Evolutionary conservation across 53 echinoderm and acorn worm species (phyloP).

Genomic region (Astropecten irregularis): DNA sequence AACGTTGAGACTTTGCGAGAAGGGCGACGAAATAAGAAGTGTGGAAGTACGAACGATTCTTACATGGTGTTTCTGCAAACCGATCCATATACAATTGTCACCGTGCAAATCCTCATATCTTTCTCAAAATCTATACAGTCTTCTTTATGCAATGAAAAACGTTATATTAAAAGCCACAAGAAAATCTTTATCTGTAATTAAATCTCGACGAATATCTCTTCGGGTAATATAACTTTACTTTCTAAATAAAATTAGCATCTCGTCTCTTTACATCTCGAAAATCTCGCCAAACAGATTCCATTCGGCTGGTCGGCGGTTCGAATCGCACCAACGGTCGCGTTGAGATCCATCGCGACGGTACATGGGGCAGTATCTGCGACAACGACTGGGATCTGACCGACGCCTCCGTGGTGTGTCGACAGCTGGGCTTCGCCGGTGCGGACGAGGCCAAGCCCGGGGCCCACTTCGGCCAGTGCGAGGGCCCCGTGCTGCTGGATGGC

Average conservation of each 20-base stretch:
- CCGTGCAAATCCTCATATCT: too few species aligned
- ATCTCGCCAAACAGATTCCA: conserved; percentile 10
- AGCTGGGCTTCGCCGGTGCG: conserved; percentile 20
- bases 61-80: too few species aligned
- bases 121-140: too few species aligned
- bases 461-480: conserved; percentile 28
- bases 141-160: too few species aligned
- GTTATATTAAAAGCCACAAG: too few species aligned
- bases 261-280: too few species aligned
- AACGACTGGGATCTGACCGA: conserved; percentile 40
- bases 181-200: too few species aligned
- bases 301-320: conserved; percentile 34
- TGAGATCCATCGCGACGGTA: conserved; percentile 22
- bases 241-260: background rate
- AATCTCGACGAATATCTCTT: background rate
- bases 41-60: too few species aligned
- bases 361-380: conserved; percentile 36
- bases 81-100: too few species aligned
- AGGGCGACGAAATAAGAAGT: too few species aligned
- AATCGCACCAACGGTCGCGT: conserved; percentile 19
- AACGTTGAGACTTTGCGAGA: too few species aligned
- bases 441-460: background rate
- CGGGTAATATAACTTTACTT: background rate
- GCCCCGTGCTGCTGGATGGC: conserved; percentile 17
- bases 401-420: conserved; percentile 20